Percentiles rank a stretch among this genome's conserved stretches.
Conservation (phyloP, 1,140 invertebrate genomes). For the Magallana ariakensis region DNA sequence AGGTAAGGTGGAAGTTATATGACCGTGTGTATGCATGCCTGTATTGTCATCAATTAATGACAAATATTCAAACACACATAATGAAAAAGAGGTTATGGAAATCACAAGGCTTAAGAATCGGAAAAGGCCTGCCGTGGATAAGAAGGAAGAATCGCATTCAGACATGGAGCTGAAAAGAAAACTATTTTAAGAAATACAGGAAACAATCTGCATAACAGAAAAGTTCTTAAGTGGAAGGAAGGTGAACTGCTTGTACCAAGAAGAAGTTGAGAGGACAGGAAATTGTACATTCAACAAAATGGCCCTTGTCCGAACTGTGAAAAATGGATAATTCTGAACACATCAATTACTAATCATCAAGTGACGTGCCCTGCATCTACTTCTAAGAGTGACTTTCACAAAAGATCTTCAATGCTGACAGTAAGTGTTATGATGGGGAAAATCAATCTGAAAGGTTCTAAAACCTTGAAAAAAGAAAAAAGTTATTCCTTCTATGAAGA, state of each 20-base stretch:
- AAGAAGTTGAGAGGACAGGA: background rate
- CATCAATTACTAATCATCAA: slow-evolving; percentile 32
- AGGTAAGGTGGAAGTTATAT: slow-evolving; percentile 40
- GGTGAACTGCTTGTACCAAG: no score
- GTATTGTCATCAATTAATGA: slow-evolving; percentile 28
- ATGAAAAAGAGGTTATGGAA: slow-evolving; percentile 22
- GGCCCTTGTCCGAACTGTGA: slow-evolving; percentile 48
- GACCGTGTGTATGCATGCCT: slow-evolving; percentile 33
- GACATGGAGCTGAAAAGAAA: background rate
- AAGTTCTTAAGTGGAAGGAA: no score
- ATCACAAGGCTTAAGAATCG: background rate
- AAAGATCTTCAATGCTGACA: background rate
- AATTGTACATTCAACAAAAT: background rate
- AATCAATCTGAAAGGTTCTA: no score
- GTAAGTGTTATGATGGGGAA: no score
- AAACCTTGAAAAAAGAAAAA: slow-evolving; percentile 12
- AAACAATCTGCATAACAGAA: slow-evolving; percentile 30
- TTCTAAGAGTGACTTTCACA: no score
- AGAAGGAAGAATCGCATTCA: background rate
- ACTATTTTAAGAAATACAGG: slow-evolving; percentile 38
- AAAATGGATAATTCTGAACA: slow-evolving; percentile 29
- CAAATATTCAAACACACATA: slow-evolving; percentile 40
- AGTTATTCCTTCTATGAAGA: slow-evolving; percentile 24
- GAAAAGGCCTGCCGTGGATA: background rate
- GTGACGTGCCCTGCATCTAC: slow-evolving; percentile 13